These are phyloP conservation scores for Rotaria sp. DNA, from an alignment of 2,888 invertebrate genomes.

Conservation along the genomic window DNA sequence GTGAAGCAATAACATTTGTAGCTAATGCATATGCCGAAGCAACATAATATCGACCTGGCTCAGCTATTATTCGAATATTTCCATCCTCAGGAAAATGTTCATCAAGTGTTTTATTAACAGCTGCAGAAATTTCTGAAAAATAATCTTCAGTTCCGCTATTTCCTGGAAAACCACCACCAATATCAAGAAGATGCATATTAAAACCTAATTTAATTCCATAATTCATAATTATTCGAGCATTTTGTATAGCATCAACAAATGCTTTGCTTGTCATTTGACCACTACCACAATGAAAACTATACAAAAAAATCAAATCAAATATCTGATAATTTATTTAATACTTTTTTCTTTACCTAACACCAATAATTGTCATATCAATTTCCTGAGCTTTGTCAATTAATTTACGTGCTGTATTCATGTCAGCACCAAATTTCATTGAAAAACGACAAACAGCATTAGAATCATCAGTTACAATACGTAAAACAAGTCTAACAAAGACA, in stretches of 20 bases:
- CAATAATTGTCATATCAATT: conserved; percentile 68
- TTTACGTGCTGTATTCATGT: conserved; percentile 55
- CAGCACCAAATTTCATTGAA: conserved; percentile 87
- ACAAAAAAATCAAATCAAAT: not conserved
- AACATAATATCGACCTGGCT: conserved; percentile 91
- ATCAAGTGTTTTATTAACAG: conserved; percentile 72
- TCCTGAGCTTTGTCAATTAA: conserved; percentile 66
- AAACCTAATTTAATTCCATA: conserved; percentile 67
- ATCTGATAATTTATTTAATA: not conserved
- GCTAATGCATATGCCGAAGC: conserved; percentile 86
- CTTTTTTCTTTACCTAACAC: conserved; percentile 48
- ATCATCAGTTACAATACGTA: conserved; percentile 59
- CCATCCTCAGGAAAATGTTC: conserved; percentile 67
- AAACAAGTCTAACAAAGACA: conserved; percentile 42
- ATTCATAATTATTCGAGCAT: conserved; percentile 69
- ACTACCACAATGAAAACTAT: conserved; percentile 87
- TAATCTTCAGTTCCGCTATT: conserved; percentile 54
- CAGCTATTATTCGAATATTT: conserved; percentile 77
- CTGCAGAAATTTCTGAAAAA: conserved; percentile 64
- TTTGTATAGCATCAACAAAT: conserved; percentile 70
- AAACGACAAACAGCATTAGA: conserved; percentile 61
- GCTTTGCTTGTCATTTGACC: conserved; percentile 76
- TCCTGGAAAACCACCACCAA: conserved; percentile 83
- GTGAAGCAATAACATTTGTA: conserved; percentile 76
- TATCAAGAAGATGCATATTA: conserved; percentile 71